Base-by-base conservation (phyloP, 92 coral and sea anemone genomes). In the Siderastrea radians region DNA sequence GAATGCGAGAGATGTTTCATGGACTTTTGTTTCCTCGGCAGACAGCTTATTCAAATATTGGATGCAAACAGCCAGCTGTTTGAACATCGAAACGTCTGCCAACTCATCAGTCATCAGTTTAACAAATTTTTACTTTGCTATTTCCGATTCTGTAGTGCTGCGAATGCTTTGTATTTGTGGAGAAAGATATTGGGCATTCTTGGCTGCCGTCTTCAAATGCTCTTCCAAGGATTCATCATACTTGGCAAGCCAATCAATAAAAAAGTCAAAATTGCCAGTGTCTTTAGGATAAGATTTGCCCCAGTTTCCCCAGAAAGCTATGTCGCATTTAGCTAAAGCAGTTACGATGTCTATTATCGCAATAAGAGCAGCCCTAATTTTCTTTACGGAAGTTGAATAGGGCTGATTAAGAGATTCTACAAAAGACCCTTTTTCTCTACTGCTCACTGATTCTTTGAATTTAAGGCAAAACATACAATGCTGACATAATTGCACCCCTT, bases 91-190 rank as follows among this genome's bases (percentile, higher is more conserved):
- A 59, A 88, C 84, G 74, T 74, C 91, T 13, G 83, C n/a, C 59
- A 78, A 49, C 83, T 88, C 78, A 17, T 81, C 87, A 60, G 87
- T 87, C 87, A 88, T 88, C 51, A 88, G 48, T 61, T 87, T 76
- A n/a, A 89, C 49, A 71, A 89, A 89, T 72, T 89, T 82, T 10
- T 78, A 81, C 65, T 26, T 88, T 75, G 53, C 62, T 66, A 88
- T 55, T 75, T 75, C 58, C 58, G 70, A 60, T 26, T 81, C 87
- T 26, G 0, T 62, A 75, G 72, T 63, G 49, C 58, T 72, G 68
- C 60, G 91, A 75, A 88, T 88, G 68, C 69, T 81, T 71, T 89
- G 92, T 49, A 89, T 76, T 82, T 89, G 87, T 26, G 92, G 92
- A 74, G 88, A 88, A 15, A 80, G 52, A 74, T 88, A 88, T 45